Conservation (phyloP, 1,140 invertebrate species). For the Pentalonia nigronervosa region DNA sequence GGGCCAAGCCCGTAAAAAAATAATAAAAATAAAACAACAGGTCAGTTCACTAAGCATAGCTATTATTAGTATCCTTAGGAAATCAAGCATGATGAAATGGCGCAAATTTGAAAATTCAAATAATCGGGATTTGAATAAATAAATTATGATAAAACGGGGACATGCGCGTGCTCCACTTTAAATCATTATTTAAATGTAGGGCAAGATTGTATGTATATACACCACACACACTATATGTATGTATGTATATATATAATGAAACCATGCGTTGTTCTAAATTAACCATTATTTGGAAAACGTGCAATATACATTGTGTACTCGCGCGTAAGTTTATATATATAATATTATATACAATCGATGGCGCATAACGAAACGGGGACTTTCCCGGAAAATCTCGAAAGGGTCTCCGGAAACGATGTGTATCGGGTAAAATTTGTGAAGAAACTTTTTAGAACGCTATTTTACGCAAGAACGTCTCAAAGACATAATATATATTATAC, state of each 20-base stretch:
- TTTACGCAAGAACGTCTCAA: not conserved
- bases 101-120: not conserved
- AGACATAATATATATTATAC: no score
- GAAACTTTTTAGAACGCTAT: constrained; percentile 17
- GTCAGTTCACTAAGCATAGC: not conserved
- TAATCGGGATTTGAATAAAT: not conserved
- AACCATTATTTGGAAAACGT: not conserved
- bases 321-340: not conserved
- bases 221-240: not conserved
- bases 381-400: not conserved
- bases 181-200: not conserved
- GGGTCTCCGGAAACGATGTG: not conserved
- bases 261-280: not conserved
- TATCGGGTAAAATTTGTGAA: not conserved
- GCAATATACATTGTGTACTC: not conserved
- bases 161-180: not conserved
- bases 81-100: not conserved
- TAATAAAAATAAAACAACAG: not conserved
- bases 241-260: not conserved
- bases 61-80: no score
- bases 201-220: not conserved
- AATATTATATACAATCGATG: not conserved
- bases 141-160: not conserved
- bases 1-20: no score
- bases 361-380: not conserved